Percentiles rank a stretch among this genome's conserved stretches.
phyloP scores from a whole-genome alignment of 2,888 invertebrate species.

The Stenodema calcarata region DNA sequence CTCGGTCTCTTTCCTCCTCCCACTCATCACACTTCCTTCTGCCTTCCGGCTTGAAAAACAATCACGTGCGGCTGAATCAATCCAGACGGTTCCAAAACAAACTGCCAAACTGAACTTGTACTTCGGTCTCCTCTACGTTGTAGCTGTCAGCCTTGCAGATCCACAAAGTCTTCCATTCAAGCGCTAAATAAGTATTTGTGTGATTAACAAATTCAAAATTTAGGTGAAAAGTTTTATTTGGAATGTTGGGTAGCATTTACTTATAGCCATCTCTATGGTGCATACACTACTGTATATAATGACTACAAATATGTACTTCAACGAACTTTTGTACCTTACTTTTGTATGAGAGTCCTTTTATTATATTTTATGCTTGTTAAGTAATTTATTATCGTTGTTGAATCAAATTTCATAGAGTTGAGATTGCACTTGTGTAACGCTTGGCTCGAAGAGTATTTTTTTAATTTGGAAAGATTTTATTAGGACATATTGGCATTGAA shows the following conservation, averaged over 20 bases:
- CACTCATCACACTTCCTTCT: constrained; percentile 82
- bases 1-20: constrained; percentile 87
- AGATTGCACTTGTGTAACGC: constrained; percentile 26
- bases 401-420: constrained; percentile 10
- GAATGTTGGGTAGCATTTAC: constrained; percentile 46
- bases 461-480: constrained; percentile 37
- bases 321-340: constrained; percentile 46
- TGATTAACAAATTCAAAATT: not conserved
- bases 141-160: constrained; percentile 72
- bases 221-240: constrained; percentile 16
- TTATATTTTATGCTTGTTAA: constrained; percentile 26
- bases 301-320: constrained; percentile 28
- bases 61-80: constrained; percentile 79
- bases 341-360: constrained; percentile 21
- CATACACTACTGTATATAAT: constrained; percentile 31
- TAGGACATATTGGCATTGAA: constrained; percentile 15
- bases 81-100: constrained; percentile 83
- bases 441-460: constrained; percentile 21
- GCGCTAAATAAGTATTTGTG: constrained; percentile 51
- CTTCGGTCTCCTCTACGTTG: constrained; percentile 87
- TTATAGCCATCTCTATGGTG: constrained; percentile 23
- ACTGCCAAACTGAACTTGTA: constrained; percentile 90
- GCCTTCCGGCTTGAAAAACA: constrained; percentile 91
- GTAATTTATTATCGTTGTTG: constrained; percentile 46
- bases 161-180: constrained; percentile 58